Percentiles rank a stretch among this genome's conserved stretches.
These are phyloP conservation scores for Alviniconcha strummeri DNA, from an alignment of 2,888 invertebrate genomes.

Conservation along the genomic window DNA sequence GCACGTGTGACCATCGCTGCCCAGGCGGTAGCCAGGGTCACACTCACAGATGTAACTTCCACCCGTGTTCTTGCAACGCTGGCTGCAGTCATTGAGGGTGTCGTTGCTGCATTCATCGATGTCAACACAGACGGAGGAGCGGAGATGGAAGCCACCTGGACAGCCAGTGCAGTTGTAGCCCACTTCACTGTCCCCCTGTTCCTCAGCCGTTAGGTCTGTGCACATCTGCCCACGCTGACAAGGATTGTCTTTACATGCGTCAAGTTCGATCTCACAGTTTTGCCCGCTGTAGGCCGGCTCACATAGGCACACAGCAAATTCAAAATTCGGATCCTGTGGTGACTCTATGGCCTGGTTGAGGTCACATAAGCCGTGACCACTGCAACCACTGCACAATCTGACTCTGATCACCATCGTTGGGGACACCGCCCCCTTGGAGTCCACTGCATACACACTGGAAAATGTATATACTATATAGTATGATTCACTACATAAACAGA, in stretches of 20 bases:
- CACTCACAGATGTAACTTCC: neutral
- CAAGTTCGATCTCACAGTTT: neutral
- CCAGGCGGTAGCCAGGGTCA: conserved; percentile 28
- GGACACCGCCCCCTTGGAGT: conserved; percentile 18
- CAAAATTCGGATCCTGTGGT: neutral
- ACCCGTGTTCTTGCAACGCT: neutral
- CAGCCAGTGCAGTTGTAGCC: neutral
- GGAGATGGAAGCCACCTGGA: neutral
- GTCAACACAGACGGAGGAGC: neutral
- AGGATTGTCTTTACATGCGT: neutral
- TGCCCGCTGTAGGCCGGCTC: neutral
- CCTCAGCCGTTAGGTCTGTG: neutral
- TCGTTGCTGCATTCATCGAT: neutral
- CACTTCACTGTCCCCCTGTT: neutral
- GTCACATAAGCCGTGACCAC: conserved; percentile 29
- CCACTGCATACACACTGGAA: conserved; percentile 22
- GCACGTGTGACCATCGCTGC: conserved; percentile 31
- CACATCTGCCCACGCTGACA: neutral
- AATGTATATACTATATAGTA: neutral
- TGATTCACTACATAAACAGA: neutral
- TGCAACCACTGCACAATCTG: conserved; percentile 32
- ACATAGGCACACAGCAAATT: neutral
- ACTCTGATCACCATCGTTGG: conserved; percentile 22
- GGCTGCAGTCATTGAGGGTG: neutral
- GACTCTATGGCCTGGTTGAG: neutral